Evolutionary conservation across 2,888 invertebrate genomes (phyloP).

Genomic region (Dilophus febrilis): DNA sequence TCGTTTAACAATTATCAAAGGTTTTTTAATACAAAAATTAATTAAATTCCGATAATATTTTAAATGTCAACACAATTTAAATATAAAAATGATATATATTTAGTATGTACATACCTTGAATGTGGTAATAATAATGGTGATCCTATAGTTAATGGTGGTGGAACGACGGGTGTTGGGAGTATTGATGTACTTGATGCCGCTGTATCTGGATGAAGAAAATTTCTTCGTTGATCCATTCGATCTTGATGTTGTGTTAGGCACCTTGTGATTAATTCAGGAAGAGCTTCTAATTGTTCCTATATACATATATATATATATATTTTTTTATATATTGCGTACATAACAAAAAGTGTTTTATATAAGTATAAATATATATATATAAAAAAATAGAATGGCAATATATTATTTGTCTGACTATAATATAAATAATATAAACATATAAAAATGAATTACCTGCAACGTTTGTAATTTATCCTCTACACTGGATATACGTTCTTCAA

Average conservation of each 20-base stretch:
- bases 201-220: slow-evolving; percentile 77
- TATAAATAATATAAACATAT: no score
- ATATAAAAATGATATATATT: no score
- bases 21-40: no score
- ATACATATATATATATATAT: slow-evolving; percentile 11
- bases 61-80: no score
- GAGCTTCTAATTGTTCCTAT: slow-evolving; percentile 63
- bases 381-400: no score
- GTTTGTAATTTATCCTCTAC: slow-evolving; percentile 82
- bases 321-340: not conserved
- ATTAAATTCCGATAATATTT: no score
- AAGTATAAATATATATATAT: not conserved
- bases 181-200: slow-evolving; percentile 42
- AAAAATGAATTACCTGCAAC: slow-evolving; percentile 43
- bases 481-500: slow-evolving; percentile 83
- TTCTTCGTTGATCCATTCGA: slow-evolving; percentile 62
- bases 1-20: no score
- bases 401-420: no score
- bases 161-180: slow-evolving; percentile 33
- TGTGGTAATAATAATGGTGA: slow-evolving; percentile 38
- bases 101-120: slow-evolving; percentile 31
- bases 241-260: slow-evolving; percentile 62
- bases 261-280: slow-evolving; percentile 67
- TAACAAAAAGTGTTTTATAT: not conserved
- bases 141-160: slow-evolving; percentile 30